Percentiles rank a stretch among this genome's conserved stretches.
phyloP scores from a whole-genome alignment of 2,797 vertebrate species.

The Peromyscus attwateri region DNA sequence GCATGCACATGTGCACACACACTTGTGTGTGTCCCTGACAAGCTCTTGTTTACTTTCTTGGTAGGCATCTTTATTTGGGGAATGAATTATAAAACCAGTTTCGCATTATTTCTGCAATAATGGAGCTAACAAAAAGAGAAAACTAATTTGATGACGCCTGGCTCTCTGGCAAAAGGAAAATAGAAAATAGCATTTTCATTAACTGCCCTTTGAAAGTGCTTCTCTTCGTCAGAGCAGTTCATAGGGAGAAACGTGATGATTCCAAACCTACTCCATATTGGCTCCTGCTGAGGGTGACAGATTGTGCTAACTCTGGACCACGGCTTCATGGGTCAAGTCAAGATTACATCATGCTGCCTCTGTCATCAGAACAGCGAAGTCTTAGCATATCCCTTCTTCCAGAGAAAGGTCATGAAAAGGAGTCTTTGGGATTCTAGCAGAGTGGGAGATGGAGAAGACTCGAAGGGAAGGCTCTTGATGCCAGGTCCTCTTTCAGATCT shows the following conservation, averaged over 20 bases:
- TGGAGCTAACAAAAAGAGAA: slow-evolving; percentile 78
- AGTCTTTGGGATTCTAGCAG: neutral
- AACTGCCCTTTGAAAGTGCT: slow-evolving; percentile 85
- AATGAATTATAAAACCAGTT: slow-evolving; percentile 76
- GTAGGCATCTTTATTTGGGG: slow-evolving; percentile 73
- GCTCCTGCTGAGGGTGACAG: slow-evolving; percentile 86
- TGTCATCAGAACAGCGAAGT: slow-evolving; percentile 67
- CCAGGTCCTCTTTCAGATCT: neutral
- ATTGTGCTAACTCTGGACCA: slow-evolving; percentile 75
- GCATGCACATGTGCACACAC: neutral
- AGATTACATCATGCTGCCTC: slow-evolving; percentile 78
- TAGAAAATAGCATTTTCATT: slow-evolving; percentile 85
- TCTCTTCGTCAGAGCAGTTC: slow-evolving; percentile 82
- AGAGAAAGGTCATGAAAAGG: neutral
- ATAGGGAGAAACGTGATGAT: slow-evolving; percentile 82
- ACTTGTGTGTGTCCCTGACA: neutral
- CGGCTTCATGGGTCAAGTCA: slow-evolving; percentile 80
- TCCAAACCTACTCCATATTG: slow-evolving; percentile 82
- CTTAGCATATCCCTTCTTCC: neutral
- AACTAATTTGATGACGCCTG: slow-evolving; percentile 79
- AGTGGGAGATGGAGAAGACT: neutral
- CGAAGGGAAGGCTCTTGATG: neutral
- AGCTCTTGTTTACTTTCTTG: slow-evolving; percentile 28
- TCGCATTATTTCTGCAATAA: slow-evolving; percentile 76
- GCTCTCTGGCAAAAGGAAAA: slow-evolving; percentile 83